These are phyloP conservation scores for Solenodon paradoxus DNA, from an alignment of 2,113 vertebrate species.

Conservation along the genomic window DNA sequence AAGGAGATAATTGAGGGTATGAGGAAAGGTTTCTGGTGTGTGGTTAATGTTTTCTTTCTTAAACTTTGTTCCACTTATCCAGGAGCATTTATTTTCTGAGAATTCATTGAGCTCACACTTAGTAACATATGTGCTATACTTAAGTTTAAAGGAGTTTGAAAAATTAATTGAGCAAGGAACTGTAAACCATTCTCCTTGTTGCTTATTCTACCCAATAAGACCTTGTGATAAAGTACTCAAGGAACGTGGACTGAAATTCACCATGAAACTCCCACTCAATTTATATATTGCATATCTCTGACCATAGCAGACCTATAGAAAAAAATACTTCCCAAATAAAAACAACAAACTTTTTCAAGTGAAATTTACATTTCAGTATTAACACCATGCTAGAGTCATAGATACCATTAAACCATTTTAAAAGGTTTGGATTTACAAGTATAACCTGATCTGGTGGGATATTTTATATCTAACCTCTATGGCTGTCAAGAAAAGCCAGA, in stretches of 20 bases:
- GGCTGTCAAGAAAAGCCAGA: not conserved
- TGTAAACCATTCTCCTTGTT: not conserved
- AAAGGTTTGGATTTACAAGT: slow-evolving; percentile 10
- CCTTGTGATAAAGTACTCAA: not conserved
- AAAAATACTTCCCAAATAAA: not conserved
- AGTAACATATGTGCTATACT: not conserved
- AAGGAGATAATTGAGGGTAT: not conserved
- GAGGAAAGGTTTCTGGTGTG: not conserved
- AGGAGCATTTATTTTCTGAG: slow-evolving; percentile 7
- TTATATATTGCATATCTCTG: not conserved
- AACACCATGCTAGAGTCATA: not conserved
- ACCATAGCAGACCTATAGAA: not conserved
- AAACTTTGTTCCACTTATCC: not conserved
- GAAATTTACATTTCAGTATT: not conserved
- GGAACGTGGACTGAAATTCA: not conserved
- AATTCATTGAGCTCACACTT: not conserved
- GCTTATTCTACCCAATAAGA: not conserved
- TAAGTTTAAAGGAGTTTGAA: not conserved
- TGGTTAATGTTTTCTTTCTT: slow-evolving; percentile 12
- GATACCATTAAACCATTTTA: not conserved
- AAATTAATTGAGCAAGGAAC: not conserved
- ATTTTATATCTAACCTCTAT: not conserved
- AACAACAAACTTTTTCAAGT: not conserved
- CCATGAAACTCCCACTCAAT: accelerated
- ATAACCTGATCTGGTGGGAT: not conserved